Evolutionary conservation across 2,888 invertebrate genomes (phyloP).

Genomic region (Micoletzkya japonica): DNA sequence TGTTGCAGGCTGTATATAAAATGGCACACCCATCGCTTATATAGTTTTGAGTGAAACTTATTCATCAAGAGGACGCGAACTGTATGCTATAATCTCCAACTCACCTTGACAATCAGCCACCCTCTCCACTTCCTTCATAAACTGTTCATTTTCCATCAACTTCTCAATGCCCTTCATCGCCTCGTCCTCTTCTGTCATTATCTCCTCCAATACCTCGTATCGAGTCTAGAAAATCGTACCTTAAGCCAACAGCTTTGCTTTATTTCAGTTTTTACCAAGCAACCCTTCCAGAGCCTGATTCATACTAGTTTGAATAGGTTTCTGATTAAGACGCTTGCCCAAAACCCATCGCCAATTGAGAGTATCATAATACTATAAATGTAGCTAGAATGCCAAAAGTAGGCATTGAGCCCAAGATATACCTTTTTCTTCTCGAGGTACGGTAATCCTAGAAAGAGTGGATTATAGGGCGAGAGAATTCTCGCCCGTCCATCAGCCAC

Average conservation of each 20-base stretch:
- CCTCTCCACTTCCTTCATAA: slow-evolving; percentile 33
- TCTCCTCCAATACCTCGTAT: slow-evolving; percentile 42
- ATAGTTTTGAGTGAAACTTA: too few species aligned
- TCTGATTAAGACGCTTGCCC: too few species aligned
- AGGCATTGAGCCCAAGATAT: too few species aligned
- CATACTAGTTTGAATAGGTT: too few species aligned
- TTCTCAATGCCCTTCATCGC: slow-evolving; percentile 31
- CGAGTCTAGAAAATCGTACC: slow-evolving; percentile 29
- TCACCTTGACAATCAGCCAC: slow-evolving; percentile 44
- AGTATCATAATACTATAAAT: too few species aligned
- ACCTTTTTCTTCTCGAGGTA: slow-evolving; percentile 40
- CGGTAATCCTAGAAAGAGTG: slow-evolving; percentile 48
- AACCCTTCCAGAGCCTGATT: neutral
- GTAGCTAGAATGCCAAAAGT: neutral
- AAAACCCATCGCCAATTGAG: too few species aligned
- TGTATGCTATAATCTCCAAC: too few species aligned
- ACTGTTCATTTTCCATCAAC: slow-evolving; percentile 34
- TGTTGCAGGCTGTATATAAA: too few species aligned
- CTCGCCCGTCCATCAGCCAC: slow-evolving; percentile 42
- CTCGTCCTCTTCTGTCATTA: slow-evolving; percentile 44
- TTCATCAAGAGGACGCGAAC: too few species aligned
- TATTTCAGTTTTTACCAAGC: neutral
- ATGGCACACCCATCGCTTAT: too few species aligned
- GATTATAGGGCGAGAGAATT: slow-evolving; percentile 45
- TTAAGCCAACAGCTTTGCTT: neutral